A percentile compares a stretch with the other conserved stretches of the same genome.
phyloP scores from a whole-genome alignment of 2,113 vertebrate genomes.

The Marmota monax region DNA sequence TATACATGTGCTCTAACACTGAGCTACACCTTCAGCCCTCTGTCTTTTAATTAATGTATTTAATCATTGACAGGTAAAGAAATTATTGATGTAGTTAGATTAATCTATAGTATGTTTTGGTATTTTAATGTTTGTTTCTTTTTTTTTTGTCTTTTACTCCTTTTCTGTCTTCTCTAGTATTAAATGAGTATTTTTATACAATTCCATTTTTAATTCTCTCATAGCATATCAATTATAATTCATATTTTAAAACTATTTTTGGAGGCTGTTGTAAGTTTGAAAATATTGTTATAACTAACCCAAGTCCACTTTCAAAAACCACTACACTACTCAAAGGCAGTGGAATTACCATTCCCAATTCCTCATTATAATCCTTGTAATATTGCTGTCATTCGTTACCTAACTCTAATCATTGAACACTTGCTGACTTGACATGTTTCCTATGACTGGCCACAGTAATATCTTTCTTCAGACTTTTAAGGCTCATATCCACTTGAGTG shows the following conservation, averaged over 20 bases:
- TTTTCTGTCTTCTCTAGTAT: background rate
- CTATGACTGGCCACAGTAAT: no score
- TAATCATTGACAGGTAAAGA: background rate
- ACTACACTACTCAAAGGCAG: background rate
- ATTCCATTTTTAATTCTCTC: background rate
- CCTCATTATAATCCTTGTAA: background rate
- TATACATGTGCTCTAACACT: background rate
- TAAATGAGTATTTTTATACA: background rate
- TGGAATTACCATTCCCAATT: background rate
- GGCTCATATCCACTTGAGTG: no score
- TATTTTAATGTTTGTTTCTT: background rate
- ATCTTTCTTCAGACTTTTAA: no score
- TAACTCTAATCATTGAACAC: background rate
- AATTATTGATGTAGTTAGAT: background rate
- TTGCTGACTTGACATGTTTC: no score
- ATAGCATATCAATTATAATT: background rate
- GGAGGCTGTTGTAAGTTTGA: background rate
- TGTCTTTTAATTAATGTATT: conserved; percentile 2
- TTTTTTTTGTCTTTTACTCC: background rate
- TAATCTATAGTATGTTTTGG: no score
- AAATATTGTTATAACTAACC: background rate
- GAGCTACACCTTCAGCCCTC: background rate
- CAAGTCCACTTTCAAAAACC: no score
- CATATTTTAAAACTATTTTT: background rate
- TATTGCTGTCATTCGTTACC: background rate